Evolutionary conservation across 2,113 vertebrate genomes (phyloP).

Genomic region (Tinamus guttatus): DNA sequence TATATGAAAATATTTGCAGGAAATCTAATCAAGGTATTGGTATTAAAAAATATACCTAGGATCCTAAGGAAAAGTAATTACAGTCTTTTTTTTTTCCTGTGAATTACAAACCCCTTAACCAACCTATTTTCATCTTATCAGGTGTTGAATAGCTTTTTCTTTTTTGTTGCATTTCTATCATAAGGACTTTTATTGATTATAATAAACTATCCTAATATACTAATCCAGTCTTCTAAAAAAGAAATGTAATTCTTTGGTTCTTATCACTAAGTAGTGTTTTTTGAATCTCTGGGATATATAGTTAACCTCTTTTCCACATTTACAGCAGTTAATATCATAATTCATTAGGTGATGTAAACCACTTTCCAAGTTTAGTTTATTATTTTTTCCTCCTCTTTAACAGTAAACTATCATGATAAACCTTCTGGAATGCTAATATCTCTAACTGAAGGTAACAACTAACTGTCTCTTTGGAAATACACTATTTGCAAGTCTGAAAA

Average conservation of each 20-base stretch:
- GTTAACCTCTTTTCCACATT: background rate
- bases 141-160: background rate
- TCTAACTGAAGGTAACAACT: background rate
- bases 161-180: conserved; percentile 16
- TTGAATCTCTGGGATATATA: background rate
- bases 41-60: background rate
- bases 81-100: background rate
- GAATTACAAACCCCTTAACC: background rate
- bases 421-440: background rate
- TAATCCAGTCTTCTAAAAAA: conserved; percentile 13
- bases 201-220: conserved; percentile 2
- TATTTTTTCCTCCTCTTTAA: background rate
- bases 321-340: background rate
- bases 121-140: background rate
- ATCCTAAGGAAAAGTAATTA: background rate
- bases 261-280: conserved; percentile 12
- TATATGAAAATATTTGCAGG: background rate
- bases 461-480: background rate
- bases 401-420: background rate
- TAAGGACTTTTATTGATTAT: conserved; percentile 34
- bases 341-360: background rate
- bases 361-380: background rate
- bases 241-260: conserved; percentile 20
- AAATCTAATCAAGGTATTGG: background rate
- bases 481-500: background rate